These are phyloP conservation scores for Pelusios castaneus DNA, from an alignment of 2,113 vertebrate species.

Conservation along the genomic window DNA sequence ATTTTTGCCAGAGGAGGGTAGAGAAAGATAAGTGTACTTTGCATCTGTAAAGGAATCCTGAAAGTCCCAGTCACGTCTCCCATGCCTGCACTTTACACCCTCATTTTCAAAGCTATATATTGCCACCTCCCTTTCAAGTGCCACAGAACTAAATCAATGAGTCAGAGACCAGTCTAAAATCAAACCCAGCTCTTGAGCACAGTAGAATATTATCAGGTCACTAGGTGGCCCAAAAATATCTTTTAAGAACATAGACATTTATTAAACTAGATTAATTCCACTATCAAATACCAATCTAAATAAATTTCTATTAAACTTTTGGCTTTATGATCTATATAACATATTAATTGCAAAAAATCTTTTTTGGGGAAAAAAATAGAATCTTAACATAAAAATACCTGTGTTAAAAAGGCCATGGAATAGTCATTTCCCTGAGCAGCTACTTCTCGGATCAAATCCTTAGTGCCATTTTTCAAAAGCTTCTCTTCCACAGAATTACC, in stretches of 20 bases:
- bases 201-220: neutral
- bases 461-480: constrained; percentile 92
- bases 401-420: constrained; percentile 92
- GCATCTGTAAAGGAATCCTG: neutral
- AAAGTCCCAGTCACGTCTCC: neutral
- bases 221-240: neutral
- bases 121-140: neutral
- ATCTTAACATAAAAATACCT: constrained; percentile 73
- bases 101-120: neutral
- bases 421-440: constrained; percentile 94
- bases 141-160: neutral
- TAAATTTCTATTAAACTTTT: neutral
- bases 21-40: neutral
- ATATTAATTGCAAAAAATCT: neutral
- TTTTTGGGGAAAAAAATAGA: neutral
- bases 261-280: neutral
- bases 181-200: neutral
- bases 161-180: neutral
- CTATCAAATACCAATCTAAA: neutral
- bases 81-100: neutral
- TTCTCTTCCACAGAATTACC: constrained; percentile 96
- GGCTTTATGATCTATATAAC: neutral
- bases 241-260: neutral
- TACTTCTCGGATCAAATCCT: constrained; percentile 94
- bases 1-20: neutral